Conservation (phyloP, 2,113 vertebrate species). For the Brachyhypopomus gauderio region DNA sequence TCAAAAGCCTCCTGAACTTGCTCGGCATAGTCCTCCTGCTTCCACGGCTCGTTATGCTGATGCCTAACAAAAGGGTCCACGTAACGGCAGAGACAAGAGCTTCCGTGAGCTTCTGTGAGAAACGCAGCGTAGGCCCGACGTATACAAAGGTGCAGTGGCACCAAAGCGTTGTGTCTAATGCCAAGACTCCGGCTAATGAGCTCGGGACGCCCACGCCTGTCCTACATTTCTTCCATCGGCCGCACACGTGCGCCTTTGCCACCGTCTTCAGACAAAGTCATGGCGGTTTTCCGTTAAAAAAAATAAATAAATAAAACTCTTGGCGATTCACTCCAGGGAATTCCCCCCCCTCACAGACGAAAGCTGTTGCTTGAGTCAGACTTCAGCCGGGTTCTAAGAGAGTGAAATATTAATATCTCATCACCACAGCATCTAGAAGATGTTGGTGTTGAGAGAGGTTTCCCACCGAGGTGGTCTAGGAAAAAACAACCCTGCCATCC, state of each 20-base stretch:
- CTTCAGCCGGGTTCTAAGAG: constrained; percentile 29
- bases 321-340: constrained; percentile 4
- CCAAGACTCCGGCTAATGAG: neutral
- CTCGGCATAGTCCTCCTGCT: too few relatives aligned
- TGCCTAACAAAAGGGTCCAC: too few relatives aligned
- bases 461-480: neutral
- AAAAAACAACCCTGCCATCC: constrained; percentile 31
- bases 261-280: neutral
- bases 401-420: constrained; percentile 48
- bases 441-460: constrained; percentile 21
- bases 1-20: too few relatives aligned
- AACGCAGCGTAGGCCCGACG: too few relatives aligned
- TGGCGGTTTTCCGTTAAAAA: too few relatives aligned
- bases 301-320: too few relatives aligned
- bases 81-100: too few relatives aligned
- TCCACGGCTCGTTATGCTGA: too few relatives aligned
- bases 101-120: too few relatives aligned
- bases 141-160: too few relatives aligned
- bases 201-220: neutral
- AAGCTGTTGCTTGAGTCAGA: constrained; percentile 43
- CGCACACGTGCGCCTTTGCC: neutral
- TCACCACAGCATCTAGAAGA: constrained; percentile 36
- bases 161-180: too few relatives aligned
- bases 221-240: neutral
- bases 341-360: constrained; percentile 2